Evolutionary conservation across 2,113 vertebrate species (phyloP).

Genomic region (Zosterops borbonicus): DNA sequence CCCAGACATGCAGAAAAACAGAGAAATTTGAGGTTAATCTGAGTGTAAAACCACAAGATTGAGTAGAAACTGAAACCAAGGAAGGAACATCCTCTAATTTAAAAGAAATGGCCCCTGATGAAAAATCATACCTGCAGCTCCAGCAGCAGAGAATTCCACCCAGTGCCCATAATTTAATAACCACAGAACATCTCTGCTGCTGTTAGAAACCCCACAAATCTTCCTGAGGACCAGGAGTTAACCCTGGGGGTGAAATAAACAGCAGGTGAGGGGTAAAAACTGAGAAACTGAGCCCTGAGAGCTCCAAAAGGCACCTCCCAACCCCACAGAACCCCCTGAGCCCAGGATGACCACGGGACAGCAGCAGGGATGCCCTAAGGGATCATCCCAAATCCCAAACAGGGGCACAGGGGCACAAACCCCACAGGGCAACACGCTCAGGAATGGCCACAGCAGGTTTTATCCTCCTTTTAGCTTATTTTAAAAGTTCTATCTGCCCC

Average conservation of each 20-base stretch:
- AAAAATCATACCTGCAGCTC: neutral
- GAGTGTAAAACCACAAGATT: neutral
- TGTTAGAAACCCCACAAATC: neutral
- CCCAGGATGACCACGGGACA: neutral
- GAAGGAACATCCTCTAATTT: neutral
- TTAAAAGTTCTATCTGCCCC: neutral
- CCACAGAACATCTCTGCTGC: neutral
- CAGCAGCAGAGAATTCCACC: neutral
- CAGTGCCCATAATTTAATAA: neutral
- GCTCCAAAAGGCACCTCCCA: neutral
- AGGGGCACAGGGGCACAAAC: neutral
- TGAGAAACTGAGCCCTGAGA: neutral
- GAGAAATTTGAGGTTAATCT: neutral
- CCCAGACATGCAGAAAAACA: fast-evolving
- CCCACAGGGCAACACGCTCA: neutral
- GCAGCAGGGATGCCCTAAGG: neutral
- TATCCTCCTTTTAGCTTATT: neutral
- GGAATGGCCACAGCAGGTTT: neutral
- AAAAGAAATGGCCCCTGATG: neutral
- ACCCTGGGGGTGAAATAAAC: neutral
- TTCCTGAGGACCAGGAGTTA: neutral
- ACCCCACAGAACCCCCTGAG: neutral
- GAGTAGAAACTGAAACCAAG: neutral
- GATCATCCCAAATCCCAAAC: neutral
- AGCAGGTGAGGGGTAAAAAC: fast-evolving